phyloP scores from a whole-genome alignment of 2,113 vertebrate species.

The Scomber japonicus region DNA sequence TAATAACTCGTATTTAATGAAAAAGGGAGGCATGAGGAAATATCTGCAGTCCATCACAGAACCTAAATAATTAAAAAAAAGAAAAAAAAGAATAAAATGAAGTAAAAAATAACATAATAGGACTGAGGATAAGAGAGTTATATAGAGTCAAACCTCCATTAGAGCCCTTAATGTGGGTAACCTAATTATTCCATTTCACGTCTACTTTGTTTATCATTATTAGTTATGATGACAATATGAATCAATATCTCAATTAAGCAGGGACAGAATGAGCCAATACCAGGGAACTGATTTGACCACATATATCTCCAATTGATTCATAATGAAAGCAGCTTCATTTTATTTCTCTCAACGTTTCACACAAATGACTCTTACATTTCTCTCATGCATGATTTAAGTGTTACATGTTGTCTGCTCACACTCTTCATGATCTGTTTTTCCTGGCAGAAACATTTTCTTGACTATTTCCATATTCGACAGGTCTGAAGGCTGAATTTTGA shows the following conservation, averaged over 20 bases:
- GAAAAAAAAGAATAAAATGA: too few species aligned
- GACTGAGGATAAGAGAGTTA: too few species aligned
- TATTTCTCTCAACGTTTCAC: background rate
- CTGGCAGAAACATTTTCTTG: background rate
- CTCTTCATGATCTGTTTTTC: background rate
- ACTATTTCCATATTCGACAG: slow-evolving; percentile 10
- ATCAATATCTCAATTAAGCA: background rate
- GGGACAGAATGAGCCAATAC: background rate
- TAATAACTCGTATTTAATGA: too few species aligned
- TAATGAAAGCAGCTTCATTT: background rate
- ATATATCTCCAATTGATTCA: background rate
- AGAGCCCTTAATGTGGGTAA: too few species aligned
- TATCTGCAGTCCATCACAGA: too few species aligned
- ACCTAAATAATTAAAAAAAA: too few species aligned
- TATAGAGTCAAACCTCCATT: too few species aligned
- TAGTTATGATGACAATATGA: background rate
- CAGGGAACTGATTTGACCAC: background rate
- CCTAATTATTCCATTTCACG: too few species aligned
- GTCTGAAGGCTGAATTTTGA: slow-evolving; percentile 7
- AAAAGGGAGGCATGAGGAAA: too few species aligned
- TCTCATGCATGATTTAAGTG: background rate
- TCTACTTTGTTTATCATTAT: too few species aligned
- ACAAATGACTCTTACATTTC: background rate
- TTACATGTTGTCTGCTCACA: background rate
- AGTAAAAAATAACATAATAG: too few species aligned